These are phyloP conservation scores for Eueremaeus valkanovi DNA, from an alignment of 2,888 invertebrate species.

Conservation along the genomic window DNA sequence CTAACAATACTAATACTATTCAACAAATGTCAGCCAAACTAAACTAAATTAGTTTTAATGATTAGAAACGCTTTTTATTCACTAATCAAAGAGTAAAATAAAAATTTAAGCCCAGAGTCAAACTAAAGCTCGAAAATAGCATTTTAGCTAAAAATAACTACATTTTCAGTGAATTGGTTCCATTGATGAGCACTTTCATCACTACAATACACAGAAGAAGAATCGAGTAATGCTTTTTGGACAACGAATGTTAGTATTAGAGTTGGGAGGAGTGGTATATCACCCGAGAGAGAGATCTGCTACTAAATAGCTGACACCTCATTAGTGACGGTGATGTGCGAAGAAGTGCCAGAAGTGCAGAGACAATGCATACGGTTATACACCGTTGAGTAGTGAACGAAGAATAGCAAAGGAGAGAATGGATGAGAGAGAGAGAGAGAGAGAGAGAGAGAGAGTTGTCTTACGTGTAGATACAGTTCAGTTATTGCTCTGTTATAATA, in stretches of 20 bases:
- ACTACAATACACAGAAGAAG: background rate
- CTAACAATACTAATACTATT: background rate
- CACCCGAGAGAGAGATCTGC: background rate
- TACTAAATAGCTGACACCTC: conserved; percentile 24
- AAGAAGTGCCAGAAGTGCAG: background rate
- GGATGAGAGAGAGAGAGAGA: background rate
- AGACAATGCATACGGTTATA: background rate
- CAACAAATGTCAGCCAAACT: background rate
- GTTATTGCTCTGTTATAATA: background rate
- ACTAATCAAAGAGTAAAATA: background rate
- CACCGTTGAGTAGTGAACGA: background rate
- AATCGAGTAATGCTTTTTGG: background rate
- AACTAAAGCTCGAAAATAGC: background rate
- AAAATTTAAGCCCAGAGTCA: background rate
- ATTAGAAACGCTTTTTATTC: background rate
- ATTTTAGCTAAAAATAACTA: background rate
- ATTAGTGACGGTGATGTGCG: conserved; percentile 15
- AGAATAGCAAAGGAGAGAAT: too few relatives aligned
- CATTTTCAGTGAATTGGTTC: background rate
- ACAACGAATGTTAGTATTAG: background rate
- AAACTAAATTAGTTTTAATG: background rate
- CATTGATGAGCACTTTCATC: background rate
- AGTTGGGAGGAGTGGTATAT: conserved; percentile 23
- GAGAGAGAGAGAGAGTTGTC: background rate
- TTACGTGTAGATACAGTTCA: background rate